Base-by-base conservation (phyloP, 2,888 invertebrate genomes). In the Flabesymbios commensalis region DNA sequence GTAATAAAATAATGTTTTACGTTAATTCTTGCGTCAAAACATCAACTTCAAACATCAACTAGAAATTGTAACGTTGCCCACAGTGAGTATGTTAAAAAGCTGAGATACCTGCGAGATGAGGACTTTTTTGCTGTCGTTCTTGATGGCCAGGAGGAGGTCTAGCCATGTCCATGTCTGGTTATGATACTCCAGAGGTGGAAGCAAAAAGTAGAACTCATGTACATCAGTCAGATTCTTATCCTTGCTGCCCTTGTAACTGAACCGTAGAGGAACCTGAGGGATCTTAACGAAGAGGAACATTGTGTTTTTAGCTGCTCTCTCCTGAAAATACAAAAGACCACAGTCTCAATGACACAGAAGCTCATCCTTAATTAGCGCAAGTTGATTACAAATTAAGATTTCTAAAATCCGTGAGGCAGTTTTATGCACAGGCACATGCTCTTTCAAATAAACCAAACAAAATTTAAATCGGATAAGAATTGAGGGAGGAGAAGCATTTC, bases 91-190 rank as follows among this genome's bases (percentile, higher is more conserved):
- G n/a, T n/a, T 22, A 14, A 10, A 10, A 10, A 5, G 39, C 19
- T 43, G 5, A 5, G 31, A 24, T 68, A 88, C 89, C 85, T 92
- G 92, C 43, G 92, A 90, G 19, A 94, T 84, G 64, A 93, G 89
- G 22, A 89, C 94, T 74, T 92, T 88, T 73, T 95, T 89, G 57
- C 93, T 94, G 72, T 96, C 94, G 72, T 90, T 93, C 84, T 98
- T 94, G 86, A 98, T 93, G 1, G 96, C 96, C 77, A 98, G 86
- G 66, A 98, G 85, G 72, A 99, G 86, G 84, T 99, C 99, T 28
- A 99, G 87, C 99, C 99, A 99, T 0, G 98, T 99, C 99, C 99
- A 99, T 2, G 97, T 98, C 57, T 94, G 93, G 83, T 99, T 98
- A 83, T 99, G 98, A 83, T 97, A 99, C 83, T 99, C 99, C 67